Percentiles rank a stretch among this genome's conserved stretches.
These are phyloP conservation scores for Neopelma chrysocephalum DNA, from an alignment of 2,797 vertebrate species.

Conservation along the genomic window DNA sequence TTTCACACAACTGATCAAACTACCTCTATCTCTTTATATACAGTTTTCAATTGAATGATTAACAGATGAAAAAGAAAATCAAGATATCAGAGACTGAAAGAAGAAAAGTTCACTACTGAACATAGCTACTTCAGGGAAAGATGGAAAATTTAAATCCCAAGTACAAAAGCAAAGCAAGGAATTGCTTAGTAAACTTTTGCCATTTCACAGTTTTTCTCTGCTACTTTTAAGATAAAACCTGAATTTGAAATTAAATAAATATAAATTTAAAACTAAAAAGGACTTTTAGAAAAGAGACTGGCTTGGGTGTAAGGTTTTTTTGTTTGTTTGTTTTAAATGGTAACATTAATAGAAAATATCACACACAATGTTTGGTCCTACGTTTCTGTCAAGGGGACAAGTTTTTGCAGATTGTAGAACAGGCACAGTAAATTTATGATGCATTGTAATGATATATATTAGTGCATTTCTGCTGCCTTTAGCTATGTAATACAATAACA, in stretches of 20 bases:
- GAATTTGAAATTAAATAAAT: neutral
- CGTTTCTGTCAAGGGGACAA: neutral
- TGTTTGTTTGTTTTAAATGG: neutral
- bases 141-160: neutral
- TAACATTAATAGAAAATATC: neutral
- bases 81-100: neutral
- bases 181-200: neutral
- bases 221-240: neutral
- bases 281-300: neutral
- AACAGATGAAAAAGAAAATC: neutral
- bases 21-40: neutral
- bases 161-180: neutral
- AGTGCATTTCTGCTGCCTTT: neutral
- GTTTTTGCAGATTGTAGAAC: neutral
- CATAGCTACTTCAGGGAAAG: neutral
- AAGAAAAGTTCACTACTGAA: neutral
- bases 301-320: fast-evolving
- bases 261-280: neutral
- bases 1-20: slow-evolving; percentile 13
- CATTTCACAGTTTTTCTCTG: neutral
- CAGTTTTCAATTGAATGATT: neutral
- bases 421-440: neutral
- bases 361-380: neutral
- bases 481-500: neutral
- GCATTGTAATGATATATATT: neutral